A percentile compares a stretch with the other conserved stretches of the same genome.
phyloP scores from a whole-genome alignment of 2,797 vertebrate genomes.

The Gallinago solitaria region DNA sequence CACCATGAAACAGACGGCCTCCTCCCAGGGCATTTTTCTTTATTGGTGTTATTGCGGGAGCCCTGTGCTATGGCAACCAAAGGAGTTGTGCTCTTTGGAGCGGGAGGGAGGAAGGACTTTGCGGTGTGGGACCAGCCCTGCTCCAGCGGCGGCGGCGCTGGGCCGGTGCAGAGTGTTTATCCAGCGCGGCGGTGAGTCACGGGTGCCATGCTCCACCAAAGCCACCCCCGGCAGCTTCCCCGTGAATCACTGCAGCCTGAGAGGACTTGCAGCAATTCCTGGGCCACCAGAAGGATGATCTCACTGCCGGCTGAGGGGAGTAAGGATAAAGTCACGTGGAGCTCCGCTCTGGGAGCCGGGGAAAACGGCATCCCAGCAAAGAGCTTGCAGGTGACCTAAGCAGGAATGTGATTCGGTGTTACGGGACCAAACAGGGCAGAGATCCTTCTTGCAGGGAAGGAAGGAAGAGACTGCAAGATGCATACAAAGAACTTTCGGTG shows the following conservation, averaged over 20 bases:
- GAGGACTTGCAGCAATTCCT: constrained; percentile 50
- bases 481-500: background rate
- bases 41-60: constrained; percentile 16
- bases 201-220: constrained; percentile 50
- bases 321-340: constrained; percentile 23
- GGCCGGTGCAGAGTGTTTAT: background rate
- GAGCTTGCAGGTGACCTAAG: background rate
- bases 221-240: constrained; percentile 48
- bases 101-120: background rate
- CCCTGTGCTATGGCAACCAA: background rate
- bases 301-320: constrained; percentile 6
- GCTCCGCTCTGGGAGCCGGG: background rate
- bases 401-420: background rate
- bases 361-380: background rate
- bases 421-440: background rate
- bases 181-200: constrained; percentile 13
- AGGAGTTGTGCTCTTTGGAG: background rate
- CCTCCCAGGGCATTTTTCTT: background rate
- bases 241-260: constrained; percentile 56
- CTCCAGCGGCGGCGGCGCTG: background rate
- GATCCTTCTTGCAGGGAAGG: background rate
- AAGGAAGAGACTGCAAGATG: background rate
- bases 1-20: background rate
- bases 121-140: background rate
- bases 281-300: constrained; percentile 47